Conservation (phyloP, 2,888 invertebrate species). For the Phengaris alcon region DNA sequence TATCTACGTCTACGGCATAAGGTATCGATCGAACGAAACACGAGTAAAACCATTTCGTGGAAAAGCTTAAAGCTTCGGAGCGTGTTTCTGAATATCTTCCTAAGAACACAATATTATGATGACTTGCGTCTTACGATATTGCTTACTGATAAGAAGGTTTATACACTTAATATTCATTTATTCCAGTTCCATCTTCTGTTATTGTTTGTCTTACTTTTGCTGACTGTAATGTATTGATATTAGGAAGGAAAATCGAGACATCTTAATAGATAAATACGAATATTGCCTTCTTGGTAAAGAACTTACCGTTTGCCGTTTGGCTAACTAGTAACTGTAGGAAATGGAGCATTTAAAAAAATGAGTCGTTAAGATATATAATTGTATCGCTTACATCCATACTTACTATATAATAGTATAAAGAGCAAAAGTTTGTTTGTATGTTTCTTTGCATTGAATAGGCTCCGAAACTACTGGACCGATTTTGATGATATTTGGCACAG, state of each 20-base stretch:
- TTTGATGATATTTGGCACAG: too few species aligned
- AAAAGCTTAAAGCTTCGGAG: background rate
- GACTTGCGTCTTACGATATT: background rate
- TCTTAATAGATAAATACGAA: background rate
- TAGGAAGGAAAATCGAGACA: background rate
- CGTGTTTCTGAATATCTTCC: conserved; percentile 8
- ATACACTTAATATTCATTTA: background rate
- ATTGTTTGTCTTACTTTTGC: conserved; percentile 8
- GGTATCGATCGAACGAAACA: background rate
- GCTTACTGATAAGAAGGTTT: background rate
- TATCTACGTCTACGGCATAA: background rate
- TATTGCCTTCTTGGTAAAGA: too few species aligned
- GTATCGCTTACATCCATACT: too few species aligned
- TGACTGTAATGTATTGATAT: conserved; percentile 6
- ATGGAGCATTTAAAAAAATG: too few species aligned
- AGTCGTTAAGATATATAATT: too few species aligned
- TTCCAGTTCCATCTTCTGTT: background rate
- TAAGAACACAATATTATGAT: background rate
- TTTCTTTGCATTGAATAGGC: too few species aligned
- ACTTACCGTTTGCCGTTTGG: too few species aligned
- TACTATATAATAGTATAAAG: too few species aligned
- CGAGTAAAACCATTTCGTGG: background rate
- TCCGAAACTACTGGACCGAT: too few species aligned
- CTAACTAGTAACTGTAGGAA: too few species aligned
- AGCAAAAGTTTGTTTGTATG: too few species aligned